Evolutionary conservation across 2,797 vertebrate species (phyloP), one percentile per base, ranked within the genome.

Genomic region (Oceanodroma leucorhoa): DNA sequence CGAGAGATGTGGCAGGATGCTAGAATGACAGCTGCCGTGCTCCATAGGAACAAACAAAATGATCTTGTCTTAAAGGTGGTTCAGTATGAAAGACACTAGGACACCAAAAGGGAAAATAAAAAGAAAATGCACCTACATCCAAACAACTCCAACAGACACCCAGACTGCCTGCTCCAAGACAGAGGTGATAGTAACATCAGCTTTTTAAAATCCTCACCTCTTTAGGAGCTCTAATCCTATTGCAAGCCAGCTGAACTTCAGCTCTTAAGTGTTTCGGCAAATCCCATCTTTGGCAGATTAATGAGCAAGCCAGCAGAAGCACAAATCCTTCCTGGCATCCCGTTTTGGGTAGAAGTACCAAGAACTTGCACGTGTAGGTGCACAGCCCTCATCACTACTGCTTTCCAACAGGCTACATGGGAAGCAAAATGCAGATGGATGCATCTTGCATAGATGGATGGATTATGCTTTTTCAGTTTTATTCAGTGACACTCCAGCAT

Each of bases 231-330:
- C 45, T 75, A 83, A 88, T 91, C 87, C 69, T 72, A 34, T 2
- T 22, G 66, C 75, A 83, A 89, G 10, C 27, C 71, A 62, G 87
- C 36, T 70, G 79, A 91, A 83, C 41, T 71, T 30, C 36, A 80
- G 67, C 61, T 81, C 69, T 11, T 40, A 23, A 91, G 89, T 11
- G 12, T 73, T 83, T 20, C 41, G 79, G 84, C 72, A 93, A 93
- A 96, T 87, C 76, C 53, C 72, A 26, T 46, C 87, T 26, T 57
- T 66, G 80, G 50, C 65, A 86, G 93, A 80, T 83, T 57, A 75
- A 81, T 1, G 12, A 53, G 53, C 38, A 75, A 83, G 65, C 8
- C 85, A 80, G 57, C 34, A 78, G 69, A 70, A 69, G 54, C 58
- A 57, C 41, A 79, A 83, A 58, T 77, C 88, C 80, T 75, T 62